phyloP scores from a whole-genome alignment of 2,888 invertebrate genomes.

The Chorisops tibialis region DNA sequence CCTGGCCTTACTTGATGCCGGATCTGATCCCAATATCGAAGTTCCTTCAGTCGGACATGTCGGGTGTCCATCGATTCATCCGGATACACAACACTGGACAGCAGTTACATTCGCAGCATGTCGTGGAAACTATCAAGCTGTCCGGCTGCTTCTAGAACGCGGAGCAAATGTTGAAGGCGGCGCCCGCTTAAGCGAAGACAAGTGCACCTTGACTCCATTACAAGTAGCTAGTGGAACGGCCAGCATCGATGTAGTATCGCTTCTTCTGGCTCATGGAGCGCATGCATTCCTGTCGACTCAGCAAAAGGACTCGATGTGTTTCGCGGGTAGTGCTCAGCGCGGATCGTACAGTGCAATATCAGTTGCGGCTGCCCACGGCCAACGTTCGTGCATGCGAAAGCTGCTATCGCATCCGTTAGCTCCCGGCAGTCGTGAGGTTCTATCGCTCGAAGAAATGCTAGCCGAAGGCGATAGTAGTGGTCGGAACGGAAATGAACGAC shows the following conservation, averaged over 20 bases:
- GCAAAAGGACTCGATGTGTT: slow-evolving; percentile 78
- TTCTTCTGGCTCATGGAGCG: slow-evolving; percentile 79
- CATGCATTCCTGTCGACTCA: slow-evolving; percentile 84
- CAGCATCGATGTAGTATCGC: slow-evolving; percentile 72
- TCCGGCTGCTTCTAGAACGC: slow-evolving; percentile 69
- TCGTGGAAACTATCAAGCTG: slow-evolving; percentile 58
- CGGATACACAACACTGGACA: slow-evolving; percentile 80
- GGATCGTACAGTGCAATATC: slow-evolving; percentile 87
- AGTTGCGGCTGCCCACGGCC: slow-evolving; percentile 86
- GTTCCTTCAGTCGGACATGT: slow-evolving; percentile 56
- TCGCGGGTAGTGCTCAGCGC: slow-evolving; percentile 80
- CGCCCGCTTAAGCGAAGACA: slow-evolving; percentile 76
- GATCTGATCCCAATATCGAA: slow-evolving; percentile 79
- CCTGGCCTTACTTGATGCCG: slow-evolving; percentile 70
- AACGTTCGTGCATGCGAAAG: slow-evolving; percentile 73
- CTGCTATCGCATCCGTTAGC: slow-evolving; percentile 69
- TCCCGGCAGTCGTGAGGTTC: slow-evolving; percentile 67
- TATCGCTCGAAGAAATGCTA: slow-evolving; percentile 84
- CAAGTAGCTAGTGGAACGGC: slow-evolving; percentile 84
- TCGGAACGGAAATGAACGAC: slow-evolving; percentile 43
- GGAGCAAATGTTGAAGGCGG: slow-evolving; percentile 86
- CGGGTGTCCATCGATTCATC: slow-evolving; percentile 58
- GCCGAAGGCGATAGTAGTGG: slow-evolving; percentile 68
- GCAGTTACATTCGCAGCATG: slow-evolving; percentile 78
- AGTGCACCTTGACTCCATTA: slow-evolving; percentile 81